Evolutionary conservation across 1,140 invertebrate genomes (phyloP).

Genomic region (Chelonus insularis): DNA sequence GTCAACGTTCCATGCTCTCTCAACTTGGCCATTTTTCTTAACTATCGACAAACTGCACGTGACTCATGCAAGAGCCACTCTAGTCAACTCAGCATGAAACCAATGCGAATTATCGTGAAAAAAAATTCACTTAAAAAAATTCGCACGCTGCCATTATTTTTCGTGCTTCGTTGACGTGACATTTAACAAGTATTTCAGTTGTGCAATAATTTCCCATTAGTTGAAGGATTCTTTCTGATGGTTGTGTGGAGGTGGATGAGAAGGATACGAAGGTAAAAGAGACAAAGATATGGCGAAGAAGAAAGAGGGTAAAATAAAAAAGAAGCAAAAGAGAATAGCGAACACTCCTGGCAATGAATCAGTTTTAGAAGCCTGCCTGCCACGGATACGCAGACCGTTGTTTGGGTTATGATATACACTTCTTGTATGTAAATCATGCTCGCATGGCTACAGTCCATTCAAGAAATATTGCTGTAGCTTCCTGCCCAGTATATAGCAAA

Average conservation of each 20-base stretch:
- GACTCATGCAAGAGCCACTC: too few species aligned
- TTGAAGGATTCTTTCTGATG: neutral
- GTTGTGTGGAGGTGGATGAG: neutral
- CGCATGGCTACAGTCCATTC: slow-evolving; percentile 20
- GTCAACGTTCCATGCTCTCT: too few species aligned
- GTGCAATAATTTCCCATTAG: slow-evolving; percentile 30
- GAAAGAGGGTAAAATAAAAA: neutral
- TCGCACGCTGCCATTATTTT: too few species aligned
- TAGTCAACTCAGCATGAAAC: too few species aligned
- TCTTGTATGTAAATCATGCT: slow-evolving; percentile 27
- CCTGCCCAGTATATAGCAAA: neutral
- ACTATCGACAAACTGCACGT: too few species aligned
- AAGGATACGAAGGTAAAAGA: neutral
- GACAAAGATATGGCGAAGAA: slow-evolving; percentile 11
- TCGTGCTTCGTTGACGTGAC: neutral
- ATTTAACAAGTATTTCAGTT: slow-evolving; percentile 3
- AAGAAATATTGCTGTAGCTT: slow-evolving; percentile 9
- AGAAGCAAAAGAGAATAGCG: slow-evolving; percentile 7
- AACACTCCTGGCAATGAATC: slow-evolving; percentile 26
- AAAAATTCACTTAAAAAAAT: neutral
- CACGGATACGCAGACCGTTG: slow-evolving; percentile 16
- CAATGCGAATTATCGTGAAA: too few species aligned
- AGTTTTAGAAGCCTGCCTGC: slow-evolving; percentile 24
- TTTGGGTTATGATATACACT: slow-evolving; percentile 26
- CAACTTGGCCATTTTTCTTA: neutral